Evolutionary conservation across 2,888 invertebrate genomes (phyloP).

Genomic region (Lypha dubia): DNA sequence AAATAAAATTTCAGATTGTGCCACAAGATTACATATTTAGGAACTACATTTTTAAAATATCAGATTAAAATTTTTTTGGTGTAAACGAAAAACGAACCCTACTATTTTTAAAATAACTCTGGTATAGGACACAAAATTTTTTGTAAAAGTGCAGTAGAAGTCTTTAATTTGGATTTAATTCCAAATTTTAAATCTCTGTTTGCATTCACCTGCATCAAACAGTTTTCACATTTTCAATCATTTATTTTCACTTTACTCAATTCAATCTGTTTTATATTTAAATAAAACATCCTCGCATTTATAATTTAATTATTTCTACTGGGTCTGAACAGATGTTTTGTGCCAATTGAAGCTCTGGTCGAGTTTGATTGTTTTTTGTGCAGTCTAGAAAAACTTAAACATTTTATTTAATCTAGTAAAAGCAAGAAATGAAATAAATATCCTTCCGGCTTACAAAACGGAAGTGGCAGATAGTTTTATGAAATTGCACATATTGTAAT

Average conservation of each 20-base stretch:
- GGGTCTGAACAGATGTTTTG: background rate
- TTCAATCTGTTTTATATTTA: background rate
- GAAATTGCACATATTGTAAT: slow-evolving; percentile 56
- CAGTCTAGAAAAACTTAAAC: slow-evolving; percentile 1
- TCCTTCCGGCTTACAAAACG: slow-evolving; percentile 65
- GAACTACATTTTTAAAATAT: no score
- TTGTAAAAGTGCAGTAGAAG: no score
- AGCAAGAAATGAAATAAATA: slow-evolving; percentile 38
- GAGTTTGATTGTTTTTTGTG: background rate
- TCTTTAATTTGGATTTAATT: no score
- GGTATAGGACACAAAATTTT: no score
- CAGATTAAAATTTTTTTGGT: no score
- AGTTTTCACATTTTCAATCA: background rate
- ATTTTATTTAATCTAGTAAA: slow-evolving; percentile 15
- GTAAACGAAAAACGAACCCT: no score
- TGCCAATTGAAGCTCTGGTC: slow-evolving; percentile 1
- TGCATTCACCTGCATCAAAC: background rate
- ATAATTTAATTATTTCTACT: background rate
- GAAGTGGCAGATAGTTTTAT: slow-evolving; percentile 64
- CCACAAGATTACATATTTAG: no score
- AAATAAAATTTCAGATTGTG: no score
- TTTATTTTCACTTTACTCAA: background rate
- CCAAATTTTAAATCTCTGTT: no score
- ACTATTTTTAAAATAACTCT: no score
- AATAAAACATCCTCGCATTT: background rate